Evolutionary conservation across 2,888 invertebrate species (phyloP), one percentile per base, ranked within the genome.

Genomic region (Phanerotoma sp.): DNA sequence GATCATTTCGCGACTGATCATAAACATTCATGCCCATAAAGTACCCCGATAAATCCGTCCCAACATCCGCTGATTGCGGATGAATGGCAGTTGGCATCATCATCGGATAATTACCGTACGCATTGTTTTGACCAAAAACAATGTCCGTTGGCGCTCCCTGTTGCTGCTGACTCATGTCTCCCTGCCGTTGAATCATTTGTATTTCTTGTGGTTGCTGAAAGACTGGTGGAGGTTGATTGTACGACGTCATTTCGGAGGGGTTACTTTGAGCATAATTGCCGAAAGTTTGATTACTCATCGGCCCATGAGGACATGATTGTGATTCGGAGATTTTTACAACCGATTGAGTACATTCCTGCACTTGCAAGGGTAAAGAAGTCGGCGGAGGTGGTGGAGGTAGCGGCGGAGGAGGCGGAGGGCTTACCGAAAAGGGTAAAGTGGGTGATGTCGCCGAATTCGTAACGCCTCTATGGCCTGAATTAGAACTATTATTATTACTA

Each of bases 21-120:
- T 75, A 75, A 21, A 75, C 65, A 57, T 72, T 74, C 72, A 75
- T 73, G 1, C 75, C 74, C 70, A 75, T 69, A 48, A 76, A 76
- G 51, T 74, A 74, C 18, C 73, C 71, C 7, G 76, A 70, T 25
- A 76, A 61, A 42, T 77, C 76, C 3, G 72, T n/a, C n/a, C n/a
- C 63, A 32, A 71, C 66, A 16, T 76, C 76, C 67, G 15, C 30
- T 7, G 41, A 16, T 44, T 50, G 49, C 3, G 49, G 49, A 45
- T 54, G 54, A 35, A 37, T 25, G n/a, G 71, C 64, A 49, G 64
- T 67, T 62, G 70, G 72, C 50, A 74, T 71, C 61, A 74, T 66
- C 56, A 69, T 61, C 51, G 63, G 53, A 50, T 75, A 75, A 64
- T 74, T 75, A n/a, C 69, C 66, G 47, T 75, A 75, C 42, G 73